Conservation (phyloP, 2,888 invertebrate genomes). For the Amiota mariae region DNA sequence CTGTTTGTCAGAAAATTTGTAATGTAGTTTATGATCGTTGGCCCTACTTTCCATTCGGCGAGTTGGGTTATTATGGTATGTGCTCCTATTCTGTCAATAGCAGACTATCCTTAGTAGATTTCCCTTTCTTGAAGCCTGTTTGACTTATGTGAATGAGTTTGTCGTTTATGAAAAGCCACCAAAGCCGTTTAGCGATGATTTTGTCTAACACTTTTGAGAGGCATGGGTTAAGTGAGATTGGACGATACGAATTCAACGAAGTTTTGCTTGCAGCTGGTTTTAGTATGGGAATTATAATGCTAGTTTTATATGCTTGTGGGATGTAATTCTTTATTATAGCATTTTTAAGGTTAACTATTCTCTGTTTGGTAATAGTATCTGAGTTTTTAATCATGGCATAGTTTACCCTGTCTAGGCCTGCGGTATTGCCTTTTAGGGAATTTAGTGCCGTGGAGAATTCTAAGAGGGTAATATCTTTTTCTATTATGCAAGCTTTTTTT, state of each 20-base stretch:
- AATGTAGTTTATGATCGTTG: no score
- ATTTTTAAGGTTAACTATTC: neutral
- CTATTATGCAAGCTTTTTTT: no score
- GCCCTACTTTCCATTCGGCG: no score
- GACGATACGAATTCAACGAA: no score
- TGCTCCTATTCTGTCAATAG: no score
- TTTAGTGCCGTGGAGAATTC: neutral
- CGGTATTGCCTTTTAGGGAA: neutral
- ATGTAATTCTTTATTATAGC: neutral
- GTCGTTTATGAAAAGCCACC: neutral
- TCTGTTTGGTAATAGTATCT: neutral
- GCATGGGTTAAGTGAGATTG: no score
- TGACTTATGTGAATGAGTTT: neutral
- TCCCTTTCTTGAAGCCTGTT: neutral
- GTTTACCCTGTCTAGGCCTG: neutral
- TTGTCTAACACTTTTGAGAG: no score
- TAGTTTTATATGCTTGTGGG: no score
- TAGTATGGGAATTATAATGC: neutral
- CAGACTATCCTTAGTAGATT: neutral
- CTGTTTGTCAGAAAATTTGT: no score
- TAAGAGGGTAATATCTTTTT: no score
- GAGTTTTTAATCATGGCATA: neutral
- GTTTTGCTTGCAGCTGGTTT: no score
- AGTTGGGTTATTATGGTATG: no score
- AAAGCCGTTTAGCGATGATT: neutral